Base-by-base conservation (phyloP, 2,888 invertebrate genomes). In the Caenorhabditis sp. region DNA sequence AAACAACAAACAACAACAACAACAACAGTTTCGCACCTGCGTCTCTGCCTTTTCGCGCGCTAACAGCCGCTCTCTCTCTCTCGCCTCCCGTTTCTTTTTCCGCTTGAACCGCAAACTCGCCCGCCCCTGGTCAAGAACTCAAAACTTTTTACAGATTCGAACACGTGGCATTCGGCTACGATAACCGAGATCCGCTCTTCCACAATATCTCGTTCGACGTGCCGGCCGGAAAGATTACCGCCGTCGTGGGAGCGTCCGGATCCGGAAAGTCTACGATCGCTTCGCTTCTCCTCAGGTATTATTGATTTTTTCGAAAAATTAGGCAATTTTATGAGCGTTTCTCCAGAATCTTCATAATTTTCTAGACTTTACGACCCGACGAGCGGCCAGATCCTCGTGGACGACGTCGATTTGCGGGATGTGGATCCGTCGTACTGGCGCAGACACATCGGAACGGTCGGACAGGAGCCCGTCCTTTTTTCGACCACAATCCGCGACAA, bases 201-300 rank as follows among this genome's bases (percentile, higher is more conserved):
- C 91, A 92, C 52, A 92, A 93, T 27, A 91, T 95, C 22, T 92
- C 91, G 80, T 91, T 95, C 30, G 91, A 66, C 17, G 62, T 76
- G 4, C 91, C 92, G 0, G 92, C 93, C 0, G 93, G 93, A 9
- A 92, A 92, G 78, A 93, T 94, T 0, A 92, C 94, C 9, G 95
- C 95, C 0, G 91, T 93, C n/a, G 93, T 98, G 0, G 97, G 97
- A 0, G 92, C 94, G 0, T 96, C 95, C 71, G 97, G 97, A 0
- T 95, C 95, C 26, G 98, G 98, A 0, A 98, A 98, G 90, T 95
- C 95, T 53, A 97, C 98, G 0, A 91, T 97, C 70, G 95, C 94
- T 0, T 91, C 93, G 0, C 91, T 98, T 1, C 91, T 98, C 77
- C 90, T 97, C 53, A 91, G 96, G 86, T 90, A 94, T 0, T 41